A percentile compares a stretch with the other conserved stretches of the same genome.
Evolutionary conservation across 2,797 vertebrate genomes (phyloP).

Genomic region (Balearica regulorum): DNA sequence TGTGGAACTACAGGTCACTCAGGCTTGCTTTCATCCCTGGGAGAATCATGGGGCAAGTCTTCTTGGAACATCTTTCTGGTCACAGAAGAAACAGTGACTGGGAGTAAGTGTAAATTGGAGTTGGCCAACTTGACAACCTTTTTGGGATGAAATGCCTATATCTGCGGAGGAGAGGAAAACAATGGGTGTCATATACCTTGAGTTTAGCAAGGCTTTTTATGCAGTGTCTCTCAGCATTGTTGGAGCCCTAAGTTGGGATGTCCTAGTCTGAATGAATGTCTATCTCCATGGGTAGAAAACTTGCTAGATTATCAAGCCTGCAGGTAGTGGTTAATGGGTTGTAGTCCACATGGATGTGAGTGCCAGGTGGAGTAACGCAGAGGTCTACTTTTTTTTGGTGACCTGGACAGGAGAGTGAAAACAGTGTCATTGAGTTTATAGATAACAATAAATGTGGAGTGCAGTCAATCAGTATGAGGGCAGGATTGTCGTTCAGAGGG

Average conservation of each 20-base stretch:
- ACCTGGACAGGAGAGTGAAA: not conserved
- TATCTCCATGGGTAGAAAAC: not conserved
- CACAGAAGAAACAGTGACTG: not conserved
- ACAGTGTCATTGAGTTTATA: not conserved
- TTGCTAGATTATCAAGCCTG: not conserved
- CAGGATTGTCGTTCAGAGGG: not conserved
- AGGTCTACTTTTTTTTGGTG: not conserved
- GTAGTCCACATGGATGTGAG: not conserved
- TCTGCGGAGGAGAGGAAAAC: not conserved
- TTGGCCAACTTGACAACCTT: not conserved
- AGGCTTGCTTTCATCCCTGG: not conserved
- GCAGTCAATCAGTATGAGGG: not conserved
- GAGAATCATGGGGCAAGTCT: not conserved
- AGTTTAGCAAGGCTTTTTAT: not conserved
- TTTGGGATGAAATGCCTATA: not conserved
- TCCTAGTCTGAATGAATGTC: not conserved
- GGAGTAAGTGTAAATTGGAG: not conserved
- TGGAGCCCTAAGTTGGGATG: not conserved
- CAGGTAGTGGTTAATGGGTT: not conserved
- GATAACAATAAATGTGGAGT: not conserved
- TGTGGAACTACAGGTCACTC: not conserved
- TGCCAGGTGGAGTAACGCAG: not conserved
- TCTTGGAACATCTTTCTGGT: not conserved
- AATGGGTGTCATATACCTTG: not conserved
- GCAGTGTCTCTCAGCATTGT: not conserved